Percentiles rank a stretch among this genome's conserved stretches.
These are phyloP conservation scores for Neodiprion pinetum DNA, from an alignment of 1,140 invertebrate species.

Conservation along the genomic window DNA sequence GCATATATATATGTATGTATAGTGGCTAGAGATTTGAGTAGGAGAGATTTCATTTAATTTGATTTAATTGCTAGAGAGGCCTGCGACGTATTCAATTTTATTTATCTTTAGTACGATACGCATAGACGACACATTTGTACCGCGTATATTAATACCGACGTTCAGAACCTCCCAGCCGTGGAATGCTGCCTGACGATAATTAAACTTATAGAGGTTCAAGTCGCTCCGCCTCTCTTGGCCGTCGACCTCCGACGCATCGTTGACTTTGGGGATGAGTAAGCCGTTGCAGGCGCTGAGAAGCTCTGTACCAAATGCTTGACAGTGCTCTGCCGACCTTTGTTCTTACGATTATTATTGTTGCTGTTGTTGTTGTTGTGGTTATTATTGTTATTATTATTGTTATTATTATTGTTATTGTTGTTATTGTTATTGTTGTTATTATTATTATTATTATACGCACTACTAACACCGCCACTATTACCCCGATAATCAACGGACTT, in stretches of 20 bases:
- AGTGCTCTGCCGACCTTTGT: not conserved
- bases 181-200: not conserved
- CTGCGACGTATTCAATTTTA: no score
- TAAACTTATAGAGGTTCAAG: not conserved
- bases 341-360: no score
- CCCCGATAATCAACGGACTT: not conserved
- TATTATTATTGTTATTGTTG: no score
- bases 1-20: not conserved
- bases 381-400: not conserved
- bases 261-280: not conserved
- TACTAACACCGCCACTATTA: not conserved
- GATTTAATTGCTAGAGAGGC: no score
- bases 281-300: not conserved
- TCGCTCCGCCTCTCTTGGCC: not conserved
- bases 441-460: not conserved
- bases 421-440: no score
- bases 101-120: no score
- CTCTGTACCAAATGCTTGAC: not conserved
- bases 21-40: no score
- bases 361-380: no score
- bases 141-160: not conserved
- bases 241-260: not conserved
- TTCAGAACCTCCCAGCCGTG: conserved; percentile 4
- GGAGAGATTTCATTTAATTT: no score
- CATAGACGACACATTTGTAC: no score